Percentiles rank a stretch among this genome's conserved stretches.
Evolutionary conservation across 2,888 invertebrate genomes (phyloP).

Genomic region (Notodonta ziczac): DNA sequence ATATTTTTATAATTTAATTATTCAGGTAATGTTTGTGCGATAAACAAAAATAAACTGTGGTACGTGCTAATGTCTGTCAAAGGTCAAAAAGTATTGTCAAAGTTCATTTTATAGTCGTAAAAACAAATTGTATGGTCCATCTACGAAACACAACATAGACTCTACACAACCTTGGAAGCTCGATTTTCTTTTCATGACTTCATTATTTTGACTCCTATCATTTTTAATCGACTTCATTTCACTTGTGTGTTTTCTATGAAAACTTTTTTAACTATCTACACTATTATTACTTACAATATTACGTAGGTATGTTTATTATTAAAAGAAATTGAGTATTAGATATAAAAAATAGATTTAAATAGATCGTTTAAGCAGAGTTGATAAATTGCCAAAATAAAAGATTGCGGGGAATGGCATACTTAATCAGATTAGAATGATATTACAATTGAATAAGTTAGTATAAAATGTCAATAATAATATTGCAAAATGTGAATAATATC

Average conservation of each 20-base stretch:
- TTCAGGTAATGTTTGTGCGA: conserved; percentile 66
- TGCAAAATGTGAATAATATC: not conserved
- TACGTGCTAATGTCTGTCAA: conserved; percentile 64
- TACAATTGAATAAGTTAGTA: not conserved
- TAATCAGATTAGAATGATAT: not conserved
- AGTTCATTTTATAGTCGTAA: conserved; percentile 55
- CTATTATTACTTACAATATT: not conserved
- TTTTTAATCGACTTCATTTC: conserved; percentile 20
- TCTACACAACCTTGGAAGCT: conserved; percentile 81
- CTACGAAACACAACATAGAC: conserved; percentile 58
- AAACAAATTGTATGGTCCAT: conserved; percentile 56
- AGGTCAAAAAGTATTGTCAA: conserved; percentile 78
- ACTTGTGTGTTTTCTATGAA: conserved; percentile 22
- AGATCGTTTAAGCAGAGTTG: not conserved
- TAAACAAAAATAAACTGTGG: conserved; percentile 53
- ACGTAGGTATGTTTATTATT: not conserved
- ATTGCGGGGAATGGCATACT: not conserved
- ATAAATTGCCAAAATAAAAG: not conserved
- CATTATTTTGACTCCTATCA: conserved; percentile 7
- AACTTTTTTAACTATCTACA: not conserved
- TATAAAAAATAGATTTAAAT: not conserved
- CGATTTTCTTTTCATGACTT: conserved; percentile 38
- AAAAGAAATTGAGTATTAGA: conserved; percentile 7
- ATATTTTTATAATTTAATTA: conserved; percentile 45
- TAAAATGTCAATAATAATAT: not conserved